Percentiles rank a stretch among this genome's conserved stretches.
Evolutionary conservation across 2,888 invertebrate species (phyloP).

Genomic region (Parasteatoda lunata): DNA sequence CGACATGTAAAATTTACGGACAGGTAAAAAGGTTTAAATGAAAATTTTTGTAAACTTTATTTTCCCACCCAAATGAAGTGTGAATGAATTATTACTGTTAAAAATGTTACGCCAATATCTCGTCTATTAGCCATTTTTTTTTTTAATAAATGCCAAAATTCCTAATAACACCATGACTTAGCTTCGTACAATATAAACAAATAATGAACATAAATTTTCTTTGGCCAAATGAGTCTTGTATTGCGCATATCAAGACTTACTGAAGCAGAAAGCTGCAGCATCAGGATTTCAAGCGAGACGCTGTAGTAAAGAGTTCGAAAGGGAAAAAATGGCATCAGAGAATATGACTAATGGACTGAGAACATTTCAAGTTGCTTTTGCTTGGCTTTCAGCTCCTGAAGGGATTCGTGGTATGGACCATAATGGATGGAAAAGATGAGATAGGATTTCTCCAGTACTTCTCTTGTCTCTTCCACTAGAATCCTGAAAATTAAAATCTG

Average conservation of each 20-base stretch:
- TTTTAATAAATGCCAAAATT: not conserved
- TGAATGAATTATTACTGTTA: too few relatives aligned
- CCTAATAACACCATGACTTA: conserved; percentile 31
- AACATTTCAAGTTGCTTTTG: conserved; percentile 53
- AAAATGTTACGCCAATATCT: too few relatives aligned
- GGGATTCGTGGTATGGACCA: conserved; percentile 59
- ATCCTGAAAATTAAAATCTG: conserved; percentile 4
- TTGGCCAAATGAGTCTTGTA: conserved; percentile 26
- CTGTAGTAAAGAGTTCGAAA: not conserved
- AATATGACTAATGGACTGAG: conserved; percentile 23
- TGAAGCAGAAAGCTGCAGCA: conserved; percentile 27
- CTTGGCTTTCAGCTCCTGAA: conserved; percentile 61
- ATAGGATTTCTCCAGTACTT: conserved; percentile 55
- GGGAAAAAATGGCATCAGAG: conserved; percentile 1
- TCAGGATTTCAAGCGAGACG: conserved; percentile 36
- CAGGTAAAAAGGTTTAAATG: too few relatives aligned
- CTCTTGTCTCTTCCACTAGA: conserved; percentile 50
- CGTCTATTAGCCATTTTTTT: too few relatives aligned
- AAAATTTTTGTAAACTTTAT: too few relatives aligned
- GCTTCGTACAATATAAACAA: conserved; percentile 25
- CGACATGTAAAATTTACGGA: too few relatives aligned
- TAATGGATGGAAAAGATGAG: conserved; percentile 68
- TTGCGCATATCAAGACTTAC: conserved; percentile 19
- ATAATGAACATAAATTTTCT: conserved; percentile 35
- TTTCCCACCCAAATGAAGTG: too few relatives aligned